Evolutionary conservation across 1,140 invertebrate species (phyloP), one percentile per base, ranked within the genome.

Genomic region (Drosophila sp.): DNA sequence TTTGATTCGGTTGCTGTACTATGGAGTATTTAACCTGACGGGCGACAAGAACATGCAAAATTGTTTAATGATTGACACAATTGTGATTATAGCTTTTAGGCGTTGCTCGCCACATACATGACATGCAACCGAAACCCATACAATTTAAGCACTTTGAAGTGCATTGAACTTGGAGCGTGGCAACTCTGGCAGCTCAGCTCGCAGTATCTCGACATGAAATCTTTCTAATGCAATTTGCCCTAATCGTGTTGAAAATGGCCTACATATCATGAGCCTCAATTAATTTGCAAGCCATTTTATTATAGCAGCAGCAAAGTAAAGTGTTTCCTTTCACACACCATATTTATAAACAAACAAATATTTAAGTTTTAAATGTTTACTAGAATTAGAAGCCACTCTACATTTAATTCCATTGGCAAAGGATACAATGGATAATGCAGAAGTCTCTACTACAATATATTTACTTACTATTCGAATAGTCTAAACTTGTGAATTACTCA

Each of bases 1-100:
- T 98, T 84, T 98, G 97, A 94, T 98, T 98, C 0, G 97, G 97
- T 91, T 98, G 97, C 91, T 98, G 97, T 0, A 98, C 97, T 84
- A 98, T 98, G 8, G 97, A 98, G 92, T 98, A 98, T 91, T 98
- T 97, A 8, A 96, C 95, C 90, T 92, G 80, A 18, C 32, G 51
- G 48, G 32, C 45, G 50, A 50, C 25, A 58, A 58, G 8, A 21
- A 76, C 65, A 81, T 82, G 73, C 50, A 81, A 78, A 76, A 76
- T 78, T 34, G 56, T 46, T 74, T 78, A 84, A 57, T 80, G 67
- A 86, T 80, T 84, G 80, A 74, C 81, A 75, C 64, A 62, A 71
- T 78, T 74, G 46, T 48, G 63, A 73, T 73, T 76, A 59, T 46
- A 57, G 57, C 56, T 29, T 38, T 36, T n/a, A 63, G 77, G 57